phyloP scores from a whole-genome alignment of 2,888 invertebrate species.

The Macrostomum cliftonense region DNA sequence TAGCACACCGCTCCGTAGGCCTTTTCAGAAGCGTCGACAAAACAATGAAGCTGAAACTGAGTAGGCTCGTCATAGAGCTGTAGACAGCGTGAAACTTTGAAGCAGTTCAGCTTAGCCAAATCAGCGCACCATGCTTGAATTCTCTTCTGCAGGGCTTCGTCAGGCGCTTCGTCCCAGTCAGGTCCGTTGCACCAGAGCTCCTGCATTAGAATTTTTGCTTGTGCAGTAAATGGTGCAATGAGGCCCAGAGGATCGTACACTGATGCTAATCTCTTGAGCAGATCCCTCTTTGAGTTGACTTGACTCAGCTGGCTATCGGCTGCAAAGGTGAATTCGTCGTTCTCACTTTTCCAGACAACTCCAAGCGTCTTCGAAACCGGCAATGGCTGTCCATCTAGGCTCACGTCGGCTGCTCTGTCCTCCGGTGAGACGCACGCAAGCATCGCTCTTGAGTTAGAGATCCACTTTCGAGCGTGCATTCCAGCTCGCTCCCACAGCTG shows the following conservation, averaged over 20 bases:
- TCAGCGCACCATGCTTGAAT: background rate
- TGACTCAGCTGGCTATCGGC: too few species aligned
- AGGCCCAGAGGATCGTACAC: background rate
- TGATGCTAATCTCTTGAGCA: background rate
- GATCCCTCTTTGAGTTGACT: background rate
- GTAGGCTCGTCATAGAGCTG: background rate
- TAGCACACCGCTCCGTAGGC: constrained; percentile 5
- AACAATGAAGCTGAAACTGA: background rate
- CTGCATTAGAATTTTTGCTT: constrained; percentile 3
- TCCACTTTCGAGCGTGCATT: constrained; percentile 7
- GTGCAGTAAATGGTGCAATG: background rate
- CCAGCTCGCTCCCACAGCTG: constrained; percentile 5
- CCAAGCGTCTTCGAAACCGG: background rate
- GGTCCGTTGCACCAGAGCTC: background rate
- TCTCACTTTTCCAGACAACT: too few species aligned
- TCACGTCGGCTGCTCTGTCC: constrained; percentile 1
- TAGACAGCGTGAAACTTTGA: background rate
- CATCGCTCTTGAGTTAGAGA: background rate
- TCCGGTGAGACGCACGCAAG: background rate
- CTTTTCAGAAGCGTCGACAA: constrained; percentile 4
- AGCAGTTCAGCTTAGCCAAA: background rate
- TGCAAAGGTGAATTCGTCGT: background rate
- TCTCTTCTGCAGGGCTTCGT: background rate
- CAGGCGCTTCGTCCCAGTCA: background rate
- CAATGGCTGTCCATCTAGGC: background rate